A percentile compares a stretch with the other conserved stretches of the same genome.
Conservation (phyloP, 2,113 vertebrate genomes). For the Hipposideros armiger region DNA sequence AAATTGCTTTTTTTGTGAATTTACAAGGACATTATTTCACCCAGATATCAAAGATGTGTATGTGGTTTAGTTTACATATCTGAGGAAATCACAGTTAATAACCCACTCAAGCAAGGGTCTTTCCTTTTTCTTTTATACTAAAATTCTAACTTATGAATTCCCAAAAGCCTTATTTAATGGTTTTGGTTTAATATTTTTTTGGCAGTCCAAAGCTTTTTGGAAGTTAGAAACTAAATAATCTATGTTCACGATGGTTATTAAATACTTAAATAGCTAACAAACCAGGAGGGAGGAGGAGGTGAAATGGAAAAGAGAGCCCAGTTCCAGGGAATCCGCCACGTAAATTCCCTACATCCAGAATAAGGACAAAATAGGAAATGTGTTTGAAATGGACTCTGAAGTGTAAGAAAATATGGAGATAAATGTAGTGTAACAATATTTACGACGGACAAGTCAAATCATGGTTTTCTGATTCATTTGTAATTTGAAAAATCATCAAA, state of each 20-base stretch:
- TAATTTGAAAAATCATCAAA: constrained; percentile 68
- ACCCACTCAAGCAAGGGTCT: not conserved
- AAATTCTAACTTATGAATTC: not conserved
- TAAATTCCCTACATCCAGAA: not conserved
- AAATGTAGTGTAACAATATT: constrained; percentile 46
- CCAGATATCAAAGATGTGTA: not conserved
- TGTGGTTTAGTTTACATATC: not conserved
- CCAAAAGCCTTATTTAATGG: not conserved
- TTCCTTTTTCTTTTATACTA: not conserved
- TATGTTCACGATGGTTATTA: constrained; percentile 1
- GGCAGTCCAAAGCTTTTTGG: not conserved
- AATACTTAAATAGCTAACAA: not conserved
- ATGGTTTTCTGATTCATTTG: constrained; percentile 61
- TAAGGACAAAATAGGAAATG: not conserved
- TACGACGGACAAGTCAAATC: constrained; percentile 53
- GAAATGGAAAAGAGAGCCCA: not conserved
- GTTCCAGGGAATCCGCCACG: not conserved
- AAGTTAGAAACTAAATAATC: constrained; percentile 22
- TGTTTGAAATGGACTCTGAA: not conserved
- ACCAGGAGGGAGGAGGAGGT: not conserved
- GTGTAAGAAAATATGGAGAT: constrained; percentile 26
- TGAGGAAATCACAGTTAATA: not conserved
- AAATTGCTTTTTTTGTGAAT: not conserved
- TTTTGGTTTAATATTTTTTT: not conserved
- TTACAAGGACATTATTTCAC: not conserved